phyloP scores from a whole-genome alignment of 2,888 invertebrate genomes.

The Metellina segmentata region DNA sequence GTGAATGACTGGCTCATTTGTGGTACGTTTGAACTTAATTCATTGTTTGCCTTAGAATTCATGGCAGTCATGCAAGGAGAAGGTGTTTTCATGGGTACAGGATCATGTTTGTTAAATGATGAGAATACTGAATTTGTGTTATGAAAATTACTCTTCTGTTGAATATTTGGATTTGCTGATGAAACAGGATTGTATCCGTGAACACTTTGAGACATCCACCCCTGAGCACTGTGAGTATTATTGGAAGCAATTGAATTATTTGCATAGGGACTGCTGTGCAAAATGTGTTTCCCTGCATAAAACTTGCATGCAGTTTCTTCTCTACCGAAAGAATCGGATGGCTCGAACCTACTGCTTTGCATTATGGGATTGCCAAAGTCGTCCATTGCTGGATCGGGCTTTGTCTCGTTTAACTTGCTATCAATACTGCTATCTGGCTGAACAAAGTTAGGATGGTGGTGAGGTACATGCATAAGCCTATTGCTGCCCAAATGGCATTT shows the following conservation, averaged over 20 bases:
- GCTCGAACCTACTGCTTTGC: constrained; percentile 3
- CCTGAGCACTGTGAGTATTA: constrained; percentile 5
- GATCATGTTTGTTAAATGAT: not conserved
- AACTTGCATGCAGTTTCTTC: constrained; percentile 65
- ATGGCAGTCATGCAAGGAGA: not conserved
- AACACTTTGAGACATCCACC: constrained; percentile 16
- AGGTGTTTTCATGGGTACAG: not conserved
- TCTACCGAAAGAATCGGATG: constrained; percentile 6
- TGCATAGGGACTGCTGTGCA: constrained; percentile 9
- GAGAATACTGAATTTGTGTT: constrained; percentile 18
- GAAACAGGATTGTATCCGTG: constrained; percentile 21
- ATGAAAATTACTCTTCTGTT: constrained; percentile 7
- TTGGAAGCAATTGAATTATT: constrained; percentile 1
- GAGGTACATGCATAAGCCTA: constrained; percentile 1
- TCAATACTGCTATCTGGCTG: constrained; percentile 31
- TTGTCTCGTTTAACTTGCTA: not conserved
- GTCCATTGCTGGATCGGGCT: not conserved
- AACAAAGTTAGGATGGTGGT: not conserved
- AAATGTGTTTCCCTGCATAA: constrained; percentile 69
- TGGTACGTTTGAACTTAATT: not conserved
- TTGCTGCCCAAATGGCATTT: constrained; percentile 14
- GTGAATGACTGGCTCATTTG: constrained; percentile 13
- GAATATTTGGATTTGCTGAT: constrained; percentile 23
- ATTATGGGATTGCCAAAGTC: not conserved
- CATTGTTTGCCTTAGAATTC: not conserved